Evolutionary conservation across 2,113 vertebrate genomes (phyloP).

Genomic region (Dryoscopus gambensis): DNA sequence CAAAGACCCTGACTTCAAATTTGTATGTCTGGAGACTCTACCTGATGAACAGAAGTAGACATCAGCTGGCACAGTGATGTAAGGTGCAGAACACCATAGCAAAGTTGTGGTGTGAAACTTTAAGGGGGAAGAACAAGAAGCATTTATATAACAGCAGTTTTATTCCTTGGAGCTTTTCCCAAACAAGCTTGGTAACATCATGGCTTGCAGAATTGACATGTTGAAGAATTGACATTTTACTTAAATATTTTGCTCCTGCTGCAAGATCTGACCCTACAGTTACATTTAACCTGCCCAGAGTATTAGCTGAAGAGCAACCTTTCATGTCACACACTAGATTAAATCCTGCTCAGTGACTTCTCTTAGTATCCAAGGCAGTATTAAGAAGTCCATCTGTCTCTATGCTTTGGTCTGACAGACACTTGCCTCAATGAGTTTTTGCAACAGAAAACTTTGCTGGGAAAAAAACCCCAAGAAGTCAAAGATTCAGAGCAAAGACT

Average conservation of each 20-base stretch:
- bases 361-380: neutral
- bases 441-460: neutral
- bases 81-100: neutral
- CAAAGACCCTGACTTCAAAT: neutral
- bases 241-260: neutral
- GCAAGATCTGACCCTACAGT: neutral
- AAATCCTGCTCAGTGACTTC: constrained; percentile 6
- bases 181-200: neutral
- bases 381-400: neutral
- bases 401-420: neutral
- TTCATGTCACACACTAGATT: constrained; percentile 2
- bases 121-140: neutral
- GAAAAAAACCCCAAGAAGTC: neutral
- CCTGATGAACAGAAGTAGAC: neutral
- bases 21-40: neutral
- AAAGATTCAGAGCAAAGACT: neutral
- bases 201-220: neutral
- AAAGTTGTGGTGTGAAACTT: neutral
- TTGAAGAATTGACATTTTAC: neutral
- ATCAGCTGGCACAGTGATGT: neutral
- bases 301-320: neutral
- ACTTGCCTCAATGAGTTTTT: neutral
- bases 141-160: neutral
- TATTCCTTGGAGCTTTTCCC: neutral
- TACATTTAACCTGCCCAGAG: neutral